These are phyloP conservation scores for Temnothorax unifasciatus DNA, from an alignment of 2,888 invertebrate species.

Conservation along the genomic window DNA sequence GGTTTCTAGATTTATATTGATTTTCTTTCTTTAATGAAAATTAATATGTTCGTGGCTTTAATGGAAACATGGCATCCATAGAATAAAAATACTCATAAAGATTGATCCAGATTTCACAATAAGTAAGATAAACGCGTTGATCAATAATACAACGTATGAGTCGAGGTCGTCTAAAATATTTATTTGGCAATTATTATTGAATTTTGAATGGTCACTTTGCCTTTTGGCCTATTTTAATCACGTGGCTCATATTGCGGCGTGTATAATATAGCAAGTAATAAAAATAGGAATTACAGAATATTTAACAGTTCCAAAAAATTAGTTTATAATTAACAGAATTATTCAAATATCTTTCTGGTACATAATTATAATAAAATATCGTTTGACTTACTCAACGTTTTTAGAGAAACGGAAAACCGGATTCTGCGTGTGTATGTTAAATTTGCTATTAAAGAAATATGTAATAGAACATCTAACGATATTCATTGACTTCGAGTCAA, in stretches of 20 bases:
- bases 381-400: background rate
- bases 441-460: background rate
- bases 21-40: background rate
- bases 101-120: background rate
- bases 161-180: background rate
- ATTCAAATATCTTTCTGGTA: background rate
- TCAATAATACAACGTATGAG: background rate
- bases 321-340: background rate
- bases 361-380: background rate
- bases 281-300: background rate
- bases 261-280: background rate
- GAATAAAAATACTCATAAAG: background rate
- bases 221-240: background rate
- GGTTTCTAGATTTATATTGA: background rate
- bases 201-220: background rate
- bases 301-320: background rate
- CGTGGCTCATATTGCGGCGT: background rate
- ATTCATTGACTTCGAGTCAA: conserved; percentile 1
- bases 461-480: background rate
- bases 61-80: background rate
- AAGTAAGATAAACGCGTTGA: background rate
- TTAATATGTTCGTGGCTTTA: background rate
- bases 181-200: background rate
- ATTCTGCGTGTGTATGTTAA: background rate
- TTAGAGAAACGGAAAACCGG: background rate